These are phyloP conservation scores for Sesia apiformis DNA, from an alignment of 2,888 invertebrate species.

Conservation along the genomic window DNA sequence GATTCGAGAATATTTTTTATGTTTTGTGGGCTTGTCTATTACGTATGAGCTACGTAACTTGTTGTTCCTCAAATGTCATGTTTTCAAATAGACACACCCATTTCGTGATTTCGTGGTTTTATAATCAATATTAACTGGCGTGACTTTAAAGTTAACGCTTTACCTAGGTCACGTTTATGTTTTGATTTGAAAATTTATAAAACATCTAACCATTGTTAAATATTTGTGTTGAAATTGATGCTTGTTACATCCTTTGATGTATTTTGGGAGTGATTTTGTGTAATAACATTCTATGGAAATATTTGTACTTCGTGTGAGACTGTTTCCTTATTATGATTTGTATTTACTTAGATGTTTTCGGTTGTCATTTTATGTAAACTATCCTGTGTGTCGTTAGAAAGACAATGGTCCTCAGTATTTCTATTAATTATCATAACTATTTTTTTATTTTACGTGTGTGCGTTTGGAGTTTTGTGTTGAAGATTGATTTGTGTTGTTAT, in stretches of 20 bases:
- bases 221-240: neutral
- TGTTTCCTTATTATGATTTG: no score
- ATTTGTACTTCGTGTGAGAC: no score
- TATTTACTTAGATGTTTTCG: no score
- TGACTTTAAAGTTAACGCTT: neutral
- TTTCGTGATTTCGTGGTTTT: neutral
- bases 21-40: no score
- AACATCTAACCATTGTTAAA: neutral
- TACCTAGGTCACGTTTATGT: neutral
- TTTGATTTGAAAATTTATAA: neutral
- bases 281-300: neutral
- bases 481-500: no score
- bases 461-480: no score
- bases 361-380: no score
- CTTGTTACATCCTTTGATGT: neutral
- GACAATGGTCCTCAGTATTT: no score
- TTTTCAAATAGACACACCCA: neutral
- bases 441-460: neutral
- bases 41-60: neutral
- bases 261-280: neutral
- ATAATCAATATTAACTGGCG: slow-evolving; percentile 20
- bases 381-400: no score
- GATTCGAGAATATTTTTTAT: no score
- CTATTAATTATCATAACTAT: neutral
- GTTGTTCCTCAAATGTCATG: neutral